Percentiles rank a stretch among this genome's conserved stretches.
These are phyloP conservation scores for Drosophila mayaguana DNA, from an alignment of 2,888 invertebrate genomes.

Conservation along the genomic window DNA sequence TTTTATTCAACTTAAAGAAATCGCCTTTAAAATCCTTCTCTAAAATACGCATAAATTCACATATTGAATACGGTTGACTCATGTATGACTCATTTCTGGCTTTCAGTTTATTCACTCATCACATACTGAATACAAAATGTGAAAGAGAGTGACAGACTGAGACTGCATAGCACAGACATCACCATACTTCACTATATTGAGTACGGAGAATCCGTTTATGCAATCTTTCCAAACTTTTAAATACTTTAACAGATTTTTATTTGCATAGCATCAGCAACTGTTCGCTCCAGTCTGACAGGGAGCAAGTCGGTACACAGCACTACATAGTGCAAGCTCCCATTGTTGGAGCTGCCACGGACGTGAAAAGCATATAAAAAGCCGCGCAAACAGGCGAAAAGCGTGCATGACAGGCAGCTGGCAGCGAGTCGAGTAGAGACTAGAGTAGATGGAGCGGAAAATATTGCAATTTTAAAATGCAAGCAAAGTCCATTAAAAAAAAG, in stretches of 20 bases:
- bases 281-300: not conserved
- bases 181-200: not conserved
- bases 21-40: not conserved
- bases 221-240: not conserved
- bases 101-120: not conserved
- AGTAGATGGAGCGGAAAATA: slow-evolving; percentile 15
- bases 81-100: not conserved
- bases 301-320: not conserved
- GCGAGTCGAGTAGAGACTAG: not conserved
- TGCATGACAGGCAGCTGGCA: not conserved
- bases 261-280: not conserved
- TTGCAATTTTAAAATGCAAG: slow-evolving; percentile 52
- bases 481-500: slow-evolving; percentile 21
- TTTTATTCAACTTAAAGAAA: not conserved
- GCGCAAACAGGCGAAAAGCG: not conserved
- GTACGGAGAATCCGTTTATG: not conserved
- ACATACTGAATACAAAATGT: not conserved
- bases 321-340: not conserved
- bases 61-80: not conserved
- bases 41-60: not conserved
- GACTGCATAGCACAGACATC: not conserved
- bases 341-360: not conserved
- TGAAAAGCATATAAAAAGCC: slow-evolving; percentile 32
- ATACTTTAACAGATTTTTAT: not conserved
- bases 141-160: not conserved